A percentile compares a stretch with the other conserved stretches of the same genome.
phyloP scores from a whole-genome alignment of 2,797 vertebrate species.

The Eutrigla gurnardus region DNA sequence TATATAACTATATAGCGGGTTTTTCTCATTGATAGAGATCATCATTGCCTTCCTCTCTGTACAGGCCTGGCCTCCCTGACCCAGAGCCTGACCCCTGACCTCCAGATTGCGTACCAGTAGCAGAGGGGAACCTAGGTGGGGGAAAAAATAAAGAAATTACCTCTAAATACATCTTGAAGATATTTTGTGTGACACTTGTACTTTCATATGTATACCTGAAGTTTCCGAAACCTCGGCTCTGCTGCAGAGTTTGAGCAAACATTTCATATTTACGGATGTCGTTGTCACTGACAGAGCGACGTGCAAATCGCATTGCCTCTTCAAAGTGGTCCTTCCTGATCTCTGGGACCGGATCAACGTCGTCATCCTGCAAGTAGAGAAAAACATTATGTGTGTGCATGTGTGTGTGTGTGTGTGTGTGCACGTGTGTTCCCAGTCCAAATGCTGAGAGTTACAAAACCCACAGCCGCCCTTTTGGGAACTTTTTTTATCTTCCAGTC shows the following conservation, averaged over 20 bases:
- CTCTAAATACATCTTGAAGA: not conserved
- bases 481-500: slow-evolving; percentile 53
- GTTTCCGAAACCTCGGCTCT: slow-evolving; percentile 98
- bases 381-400: not conserved
- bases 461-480: slow-evolving; percentile 66
- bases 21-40: slow-evolving; percentile 85
- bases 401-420: slow-evolving; percentile 13
- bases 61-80: slow-evolving; percentile 69
- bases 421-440: slow-evolving; percentile 69
- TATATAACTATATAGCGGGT: not conserved
- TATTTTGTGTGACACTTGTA: not conserved
- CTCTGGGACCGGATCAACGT: slow-evolving; percentile 85
- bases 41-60: slow-evolving; percentile 81
- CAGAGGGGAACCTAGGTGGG: slow-evolving; percentile 81
- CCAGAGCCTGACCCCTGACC: slow-evolving; percentile 73
- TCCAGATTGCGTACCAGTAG: slow-evolving; percentile 66
- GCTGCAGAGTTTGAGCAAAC: slow-evolving; percentile 99
- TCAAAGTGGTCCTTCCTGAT: slow-evolving; percentile 96
- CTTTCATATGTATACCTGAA: slow-evolving; percentile 88
- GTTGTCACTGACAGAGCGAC: slow-evolving; percentile 98
- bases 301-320: slow-evolving; percentile 98
- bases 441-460: slow-evolving; percentile 65
- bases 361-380: slow-evolving; percentile 76
- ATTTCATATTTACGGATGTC: slow-evolving; percentile 99
- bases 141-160: not conserved